Percentiles rank a stretch among this genome's conserved stretches.
These are phyloP conservation scores for Dreissena polymorpha DNA, from an alignment of 1,140 invertebrate species.

Conservation along the genomic window DNA sequence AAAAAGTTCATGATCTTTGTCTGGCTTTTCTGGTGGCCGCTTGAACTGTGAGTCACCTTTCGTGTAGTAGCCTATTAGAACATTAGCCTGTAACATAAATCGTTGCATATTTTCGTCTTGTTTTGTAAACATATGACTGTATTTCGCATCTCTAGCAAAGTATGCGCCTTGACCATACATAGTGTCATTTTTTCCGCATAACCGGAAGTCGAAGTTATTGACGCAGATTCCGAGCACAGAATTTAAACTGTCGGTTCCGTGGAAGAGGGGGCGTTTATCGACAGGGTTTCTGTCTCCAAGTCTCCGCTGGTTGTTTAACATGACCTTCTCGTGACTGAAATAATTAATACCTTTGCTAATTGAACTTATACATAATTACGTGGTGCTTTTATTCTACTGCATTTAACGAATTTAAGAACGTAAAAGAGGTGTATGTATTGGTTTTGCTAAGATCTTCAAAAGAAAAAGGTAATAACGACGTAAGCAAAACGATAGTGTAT, in stretches of 20 bases:
- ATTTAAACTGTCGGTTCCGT: slow-evolving; percentile 63
- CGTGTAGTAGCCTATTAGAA: slow-evolving; percentile 69
- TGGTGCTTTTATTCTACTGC: no score
- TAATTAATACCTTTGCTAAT: no score
- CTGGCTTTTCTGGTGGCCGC: slow-evolving; percentile 64
- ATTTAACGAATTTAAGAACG: no score
- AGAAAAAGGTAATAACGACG: no score
- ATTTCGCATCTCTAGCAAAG: slow-evolving; percentile 69
- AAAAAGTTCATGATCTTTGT: slow-evolving; percentile 62
- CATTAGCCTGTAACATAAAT: slow-evolving; percentile 68
- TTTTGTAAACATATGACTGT: slow-evolving; percentile 64
- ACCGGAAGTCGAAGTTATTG: slow-evolving; percentile 69
- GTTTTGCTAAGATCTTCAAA: no score
- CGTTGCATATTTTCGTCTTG: slow-evolving; percentile 15
- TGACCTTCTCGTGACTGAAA: slow-evolving; percentile 43
- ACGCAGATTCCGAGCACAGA: slow-evolving; percentile 61
- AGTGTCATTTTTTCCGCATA: slow-evolving; percentile 65
- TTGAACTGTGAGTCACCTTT: slow-evolving; percentile 57
- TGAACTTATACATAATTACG: no score
- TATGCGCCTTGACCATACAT: slow-evolving; percentile 73
- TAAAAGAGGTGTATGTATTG: no score
- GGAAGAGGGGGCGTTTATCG: slow-evolving; percentile 62
- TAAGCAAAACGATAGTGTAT: no score
- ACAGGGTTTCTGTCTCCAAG: slow-evolving; percentile 25
- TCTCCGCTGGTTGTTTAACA: slow-evolving; percentile 54